These are phyloP conservation scores for Chrysodeixis includens DNA, from an alignment of 2,888 invertebrate genomes.

Conservation along the genomic window DNA sequence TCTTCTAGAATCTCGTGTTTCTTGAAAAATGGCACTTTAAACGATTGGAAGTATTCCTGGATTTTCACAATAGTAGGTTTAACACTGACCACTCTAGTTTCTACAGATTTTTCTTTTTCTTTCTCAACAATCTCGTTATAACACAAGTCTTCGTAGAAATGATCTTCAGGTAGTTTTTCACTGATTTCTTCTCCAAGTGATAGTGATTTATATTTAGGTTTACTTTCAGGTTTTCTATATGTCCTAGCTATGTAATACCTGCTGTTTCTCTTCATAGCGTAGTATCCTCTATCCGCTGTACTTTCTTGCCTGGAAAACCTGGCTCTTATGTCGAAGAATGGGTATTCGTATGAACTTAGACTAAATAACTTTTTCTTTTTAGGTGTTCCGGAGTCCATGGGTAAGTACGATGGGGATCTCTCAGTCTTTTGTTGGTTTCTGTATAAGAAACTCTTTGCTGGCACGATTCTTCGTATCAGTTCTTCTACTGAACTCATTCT, in stretches of 20 bases:
- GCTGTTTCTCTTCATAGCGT: conserved; percentile 78
- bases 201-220: conserved; percentile 78
- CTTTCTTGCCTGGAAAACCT: conserved; percentile 75
- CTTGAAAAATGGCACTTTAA: conserved; percentile 82
- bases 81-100: conserved; percentile 45
- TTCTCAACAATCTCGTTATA: conserved; percentile 74
- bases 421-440: conserved; percentile 76
- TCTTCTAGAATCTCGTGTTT: conserved; percentile 67
- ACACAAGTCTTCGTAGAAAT: conserved; percentile 84
- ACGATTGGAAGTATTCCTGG: conserved; percentile 80
- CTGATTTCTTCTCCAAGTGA: conserved; percentile 71
- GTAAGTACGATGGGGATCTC: conserved; percentile 78
- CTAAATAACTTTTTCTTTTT: conserved; percentile 78
- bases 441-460: conserved; percentile 85
- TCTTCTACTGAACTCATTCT: conserved; percentile 78
- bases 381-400: conserved; percentile 77
- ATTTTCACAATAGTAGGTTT: conserved; percentile 81
- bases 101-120: conserved; percentile 46
- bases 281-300: conserved; percentile 80
- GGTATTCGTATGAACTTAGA: conserved; percentile 83
- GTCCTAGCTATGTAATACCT: conserved; percentile 72
- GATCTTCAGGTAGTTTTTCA: conserved; percentile 77
- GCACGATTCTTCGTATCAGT: conserved; percentile 77
- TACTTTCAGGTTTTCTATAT: conserved; percentile 70
- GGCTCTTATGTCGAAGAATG: conserved; percentile 76